Evolutionary conservation across 2,888 invertebrate genomes (phyloP).

Genomic region (Drosophila paramelanica): DNA sequence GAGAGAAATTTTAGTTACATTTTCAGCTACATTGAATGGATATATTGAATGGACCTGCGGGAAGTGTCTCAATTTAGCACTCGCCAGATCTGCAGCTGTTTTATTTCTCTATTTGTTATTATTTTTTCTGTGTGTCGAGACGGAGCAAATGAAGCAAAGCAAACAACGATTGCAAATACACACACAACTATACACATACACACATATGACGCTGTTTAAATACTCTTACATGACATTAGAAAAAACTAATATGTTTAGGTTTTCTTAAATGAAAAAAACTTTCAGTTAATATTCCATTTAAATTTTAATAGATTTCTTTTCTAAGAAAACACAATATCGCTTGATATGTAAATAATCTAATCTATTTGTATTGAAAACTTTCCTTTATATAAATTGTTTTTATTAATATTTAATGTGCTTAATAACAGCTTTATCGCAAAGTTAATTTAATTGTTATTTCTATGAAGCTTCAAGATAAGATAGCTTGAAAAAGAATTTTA

Average conservation of each 20-base stretch:
- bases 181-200: slow-evolving; percentile 1
- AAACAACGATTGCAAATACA: slow-evolving; percentile 26
- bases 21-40: slow-evolving; percentile 4
- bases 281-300: too few relatives aligned
- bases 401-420: neutral
- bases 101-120: slow-evolving; percentile 10
- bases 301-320: neutral
- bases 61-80: slow-evolving; percentile 44
- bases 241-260: too few relatives aligned
- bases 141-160: slow-evolving; percentile 43
- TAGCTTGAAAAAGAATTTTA: slow-evolving; percentile 4
- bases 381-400: neutral
- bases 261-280: too few relatives aligned
- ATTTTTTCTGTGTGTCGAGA: slow-evolving; percentile 29
- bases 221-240: slow-evolving; percentile 9
- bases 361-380: neutral
- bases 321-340: neutral
- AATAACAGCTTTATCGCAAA: slow-evolving; percentile 4
- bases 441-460: slow-evolving; percentile 1
- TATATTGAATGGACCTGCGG: slow-evolving; percentile 13
- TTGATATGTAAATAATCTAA: neutral
- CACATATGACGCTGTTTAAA: neutral
- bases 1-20: slow-evolving; percentile 27
- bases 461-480: slow-evolving; percentile 23
- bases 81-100: slow-evolving; percentile 49